phyloP scores from a whole-genome alignment of 2,888 invertebrate genomes.

The Halocaridina rubra region DNA sequence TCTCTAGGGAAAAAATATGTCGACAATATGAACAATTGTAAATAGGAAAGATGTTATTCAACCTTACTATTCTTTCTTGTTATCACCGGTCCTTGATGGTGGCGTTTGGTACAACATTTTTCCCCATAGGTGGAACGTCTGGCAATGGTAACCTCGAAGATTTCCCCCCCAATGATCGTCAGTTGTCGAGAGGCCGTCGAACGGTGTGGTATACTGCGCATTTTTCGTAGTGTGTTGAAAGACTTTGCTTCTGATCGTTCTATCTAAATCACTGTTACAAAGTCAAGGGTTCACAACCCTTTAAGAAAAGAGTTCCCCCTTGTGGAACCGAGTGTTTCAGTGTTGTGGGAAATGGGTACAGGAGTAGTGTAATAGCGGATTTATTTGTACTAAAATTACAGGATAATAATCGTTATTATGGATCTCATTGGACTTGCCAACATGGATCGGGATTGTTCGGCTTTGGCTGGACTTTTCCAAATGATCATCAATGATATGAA shows the following conservation, averaged over 20 bases:
- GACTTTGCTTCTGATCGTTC: no score
- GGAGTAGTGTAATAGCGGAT: background rate
- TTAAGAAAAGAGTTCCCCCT: background rate
- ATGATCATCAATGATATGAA: slow-evolving; percentile 97
- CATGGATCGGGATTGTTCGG: slow-evolving; percentile 81
- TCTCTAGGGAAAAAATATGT: no score
- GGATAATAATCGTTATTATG: slow-evolving; percentile 66
- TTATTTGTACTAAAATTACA: background rate
- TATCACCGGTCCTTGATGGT: background rate
- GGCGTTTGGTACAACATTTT: no score
- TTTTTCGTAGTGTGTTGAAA: background rate
- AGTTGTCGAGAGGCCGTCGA: background rate
- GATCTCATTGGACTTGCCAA: slow-evolving; percentile 69
- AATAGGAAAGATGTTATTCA: no score
- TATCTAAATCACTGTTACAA: no score
- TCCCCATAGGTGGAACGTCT: background rate
- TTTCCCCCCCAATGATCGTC: background rate
- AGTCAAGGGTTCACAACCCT: background rate
- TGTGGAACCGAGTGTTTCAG: background rate
- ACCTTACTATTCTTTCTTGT: no score
- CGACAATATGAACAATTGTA: no score
- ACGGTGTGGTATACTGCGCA: background rate
- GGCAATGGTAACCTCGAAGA: background rate
- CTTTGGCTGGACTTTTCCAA: slow-evolving; percentile 92
- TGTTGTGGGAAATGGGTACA: slow-evolving; percentile 20